Conservation (phyloP, 2,113 vertebrate genomes). For the Entomyzon cyanotis region DNA sequence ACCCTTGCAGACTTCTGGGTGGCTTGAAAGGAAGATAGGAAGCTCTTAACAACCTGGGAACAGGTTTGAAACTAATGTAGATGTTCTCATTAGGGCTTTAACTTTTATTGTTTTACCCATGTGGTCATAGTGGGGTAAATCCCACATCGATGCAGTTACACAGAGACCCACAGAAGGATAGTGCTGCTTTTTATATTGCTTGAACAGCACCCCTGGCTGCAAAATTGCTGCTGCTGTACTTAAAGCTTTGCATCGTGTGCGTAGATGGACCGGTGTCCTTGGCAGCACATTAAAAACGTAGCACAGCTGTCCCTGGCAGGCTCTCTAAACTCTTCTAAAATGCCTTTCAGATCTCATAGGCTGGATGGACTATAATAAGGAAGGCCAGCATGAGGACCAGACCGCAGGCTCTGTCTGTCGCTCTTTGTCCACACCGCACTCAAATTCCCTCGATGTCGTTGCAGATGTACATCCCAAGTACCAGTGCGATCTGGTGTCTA, state of each 20-base stretch:
- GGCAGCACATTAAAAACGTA: neutral
- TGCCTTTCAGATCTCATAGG: conserved; percentile 82
- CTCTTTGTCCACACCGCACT: conserved; percentile 80
- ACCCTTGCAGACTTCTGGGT: neutral
- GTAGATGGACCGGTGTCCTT: neutral
- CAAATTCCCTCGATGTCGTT: conserved; percentile 77
- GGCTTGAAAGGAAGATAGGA: neutral
- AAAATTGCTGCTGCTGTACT: neutral
- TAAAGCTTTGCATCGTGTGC: neutral
- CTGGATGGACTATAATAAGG: conserved; percentile 83
- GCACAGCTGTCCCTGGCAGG: conserved; percentile 1
- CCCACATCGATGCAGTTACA: neutral
- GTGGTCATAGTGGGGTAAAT: neutral
- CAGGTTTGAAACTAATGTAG: neutral
- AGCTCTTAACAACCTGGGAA: neutral
- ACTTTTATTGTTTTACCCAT: neutral
- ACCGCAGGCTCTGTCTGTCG: conserved; percentile 66
- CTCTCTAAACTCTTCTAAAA: conserved; percentile 66
- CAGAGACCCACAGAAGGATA: neutral
- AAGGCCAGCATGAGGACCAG: conserved; percentile 79
- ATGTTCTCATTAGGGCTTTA: neutral
- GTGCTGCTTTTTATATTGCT: neutral
- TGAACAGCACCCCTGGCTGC: neutral
- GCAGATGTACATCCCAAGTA: conserved; percentile 84
- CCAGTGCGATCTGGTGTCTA: conserved; percentile 87